Evolutionary conservation across 1,140 invertebrate genomes (phyloP).

Genomic region (Drosophila setifemur): DNA sequence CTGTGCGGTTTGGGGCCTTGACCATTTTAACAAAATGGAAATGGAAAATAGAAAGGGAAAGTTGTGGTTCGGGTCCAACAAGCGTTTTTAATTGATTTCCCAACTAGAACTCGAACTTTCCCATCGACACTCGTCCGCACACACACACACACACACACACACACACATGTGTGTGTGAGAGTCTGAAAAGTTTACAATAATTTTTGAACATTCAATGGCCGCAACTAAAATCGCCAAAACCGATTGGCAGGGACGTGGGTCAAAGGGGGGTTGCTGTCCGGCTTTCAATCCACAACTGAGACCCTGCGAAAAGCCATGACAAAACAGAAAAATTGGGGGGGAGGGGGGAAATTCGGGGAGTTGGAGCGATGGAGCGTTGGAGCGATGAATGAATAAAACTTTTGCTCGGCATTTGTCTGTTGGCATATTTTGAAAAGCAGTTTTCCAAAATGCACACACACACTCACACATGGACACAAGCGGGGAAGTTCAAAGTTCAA

Average conservation of each 20-base stretch:
- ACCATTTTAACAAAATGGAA: slow-evolving; percentile 15
- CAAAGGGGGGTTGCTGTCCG: slow-evolving; percentile 19
- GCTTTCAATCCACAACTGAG: slow-evolving; percentile 62
- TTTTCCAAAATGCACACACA: slow-evolving; percentile 65
- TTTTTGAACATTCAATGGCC: slow-evolving; percentile 77
- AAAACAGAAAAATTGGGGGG: slow-evolving; percentile 44
- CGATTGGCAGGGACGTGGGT: slow-evolving; percentile 41
- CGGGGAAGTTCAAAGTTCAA: slow-evolving; percentile 73
- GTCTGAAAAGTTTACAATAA: slow-evolving; percentile 81
- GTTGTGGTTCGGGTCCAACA: slow-evolving; percentile 56
- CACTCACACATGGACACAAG: slow-evolving; percentile 8
- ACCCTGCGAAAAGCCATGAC: slow-evolving; percentile 51
- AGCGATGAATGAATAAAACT: slow-evolving; percentile 53
- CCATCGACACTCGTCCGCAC: not conserved
- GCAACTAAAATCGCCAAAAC: slow-evolving; percentile 78
- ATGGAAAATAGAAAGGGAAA: slow-evolving; percentile 58
- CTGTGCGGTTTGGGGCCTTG: slow-evolving; percentile 5
- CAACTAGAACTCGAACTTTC: slow-evolving; percentile 49
- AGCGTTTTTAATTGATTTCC: slow-evolving; percentile 78
- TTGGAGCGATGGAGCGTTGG: not conserved
- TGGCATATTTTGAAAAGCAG: slow-evolving; percentile 73
- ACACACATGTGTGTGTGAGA: slow-evolving; percentile 18
- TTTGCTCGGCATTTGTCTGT: slow-evolving; percentile 60
- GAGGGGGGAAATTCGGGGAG: not conserved
- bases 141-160: not conserved